Evolutionary conservation across 2,113 vertebrate species (phyloP).

Genomic region (Arothron firmamentum): DNA sequence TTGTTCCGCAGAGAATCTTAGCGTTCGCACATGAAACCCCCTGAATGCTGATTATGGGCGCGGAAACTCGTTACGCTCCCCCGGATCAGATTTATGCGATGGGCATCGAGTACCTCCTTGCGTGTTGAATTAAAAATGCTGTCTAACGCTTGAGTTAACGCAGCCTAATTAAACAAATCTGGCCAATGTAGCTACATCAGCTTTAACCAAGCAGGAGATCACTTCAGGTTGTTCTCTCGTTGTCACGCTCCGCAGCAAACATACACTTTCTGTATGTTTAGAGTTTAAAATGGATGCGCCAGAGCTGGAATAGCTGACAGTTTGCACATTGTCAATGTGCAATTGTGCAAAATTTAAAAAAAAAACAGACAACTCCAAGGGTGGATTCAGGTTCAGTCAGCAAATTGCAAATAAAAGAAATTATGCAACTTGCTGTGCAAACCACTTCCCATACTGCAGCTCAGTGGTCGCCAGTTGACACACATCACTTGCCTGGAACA

Average conservation of each 20-base stretch:
- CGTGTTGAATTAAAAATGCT: not conserved
- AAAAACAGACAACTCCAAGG: no score
- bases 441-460: slow-evolving; percentile 19
- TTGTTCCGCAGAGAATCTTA: slow-evolving; percentile 41
- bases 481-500: slow-evolving; percentile 24
- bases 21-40: slow-evolving; percentile 9
- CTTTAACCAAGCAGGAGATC: no score
- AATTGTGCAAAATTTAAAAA: no score
- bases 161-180: slow-evolving; percentile 18
- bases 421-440: slow-evolving; percentile 1
- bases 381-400: not conserved
- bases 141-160: slow-evolving; percentile 3
- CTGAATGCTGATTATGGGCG: slow-evolving; percentile 4
- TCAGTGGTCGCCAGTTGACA: slow-evolving; percentile 8
- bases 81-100: slow-evolving; percentile 12
- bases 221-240: no score
- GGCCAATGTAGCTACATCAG: not conserved
- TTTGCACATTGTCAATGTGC: no score
- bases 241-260: no score
- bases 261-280: no score
- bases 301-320: no score
- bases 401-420: not conserved
- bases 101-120: slow-evolving; percentile 6
- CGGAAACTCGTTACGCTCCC: slow-evolving; percentile 1
- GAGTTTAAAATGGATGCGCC: no score